A percentile compares a stretch with the other conserved stretches of the same genome.
These are phyloP conservation scores for Promerops cafer DNA, from an alignment of 2,113 vertebrate genomes.

Conservation along the genomic window DNA sequence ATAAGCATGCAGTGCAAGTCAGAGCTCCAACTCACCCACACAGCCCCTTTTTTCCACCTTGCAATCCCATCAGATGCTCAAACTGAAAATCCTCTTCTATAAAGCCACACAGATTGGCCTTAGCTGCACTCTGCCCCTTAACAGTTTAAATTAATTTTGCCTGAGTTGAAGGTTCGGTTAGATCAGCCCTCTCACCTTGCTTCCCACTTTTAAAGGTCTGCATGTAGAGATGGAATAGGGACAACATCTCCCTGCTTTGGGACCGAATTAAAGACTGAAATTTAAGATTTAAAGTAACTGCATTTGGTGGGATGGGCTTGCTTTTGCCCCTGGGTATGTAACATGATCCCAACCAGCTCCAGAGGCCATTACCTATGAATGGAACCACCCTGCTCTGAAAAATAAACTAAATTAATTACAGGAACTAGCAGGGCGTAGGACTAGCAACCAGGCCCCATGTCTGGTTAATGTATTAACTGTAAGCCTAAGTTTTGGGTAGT, in stretches of 20 bases:
- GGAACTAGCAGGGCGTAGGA: not conserved
- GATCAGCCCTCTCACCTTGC: not conserved
- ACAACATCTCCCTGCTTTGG: not conserved
- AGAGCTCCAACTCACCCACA: not conserved
- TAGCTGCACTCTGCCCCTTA: not conserved
- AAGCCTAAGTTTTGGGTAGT: not conserved
- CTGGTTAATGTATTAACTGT: not conserved
- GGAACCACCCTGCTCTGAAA: not conserved
- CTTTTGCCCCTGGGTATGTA: not conserved
- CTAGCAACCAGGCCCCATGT: not conserved
- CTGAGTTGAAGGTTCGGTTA: not conserved
- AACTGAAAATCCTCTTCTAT: not conserved
- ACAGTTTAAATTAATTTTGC: not conserved
- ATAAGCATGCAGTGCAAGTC: not conserved
- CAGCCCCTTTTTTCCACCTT: not conserved
- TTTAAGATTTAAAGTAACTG: not conserved
- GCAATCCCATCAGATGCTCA: not conserved
- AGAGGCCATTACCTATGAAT: not conserved
- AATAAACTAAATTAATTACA: not conserved
- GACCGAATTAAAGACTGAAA: not conserved
- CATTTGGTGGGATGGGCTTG: not conserved
- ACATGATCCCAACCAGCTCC: not conserved
- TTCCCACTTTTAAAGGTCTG: not conserved
- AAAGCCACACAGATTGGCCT: not conserved
- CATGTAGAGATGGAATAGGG: not conserved